A percentile compares a stretch with the other conserved stretches of the same genome.
Evolutionary conservation across 1,140 invertebrate genomes (phyloP).

Genomic region (Araneus ventricosus): DNA sequence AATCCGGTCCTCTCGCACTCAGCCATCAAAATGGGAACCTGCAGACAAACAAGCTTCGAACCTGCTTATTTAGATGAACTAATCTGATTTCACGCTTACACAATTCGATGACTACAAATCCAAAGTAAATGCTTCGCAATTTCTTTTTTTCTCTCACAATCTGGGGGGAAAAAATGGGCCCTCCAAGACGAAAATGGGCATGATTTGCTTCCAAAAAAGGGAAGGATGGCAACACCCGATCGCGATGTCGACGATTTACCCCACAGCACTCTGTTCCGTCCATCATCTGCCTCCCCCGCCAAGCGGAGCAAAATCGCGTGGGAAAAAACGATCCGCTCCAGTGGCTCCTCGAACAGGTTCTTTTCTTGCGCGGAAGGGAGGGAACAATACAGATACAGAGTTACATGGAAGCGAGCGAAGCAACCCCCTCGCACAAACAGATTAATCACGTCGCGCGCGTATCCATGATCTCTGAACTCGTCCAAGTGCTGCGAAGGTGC

Average conservation of each 20-base stretch:
- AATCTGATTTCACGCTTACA: background rate
- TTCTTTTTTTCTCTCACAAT: background rate
- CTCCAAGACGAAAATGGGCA: background rate
- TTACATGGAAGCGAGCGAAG: background rate
- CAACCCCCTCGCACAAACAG: background rate
- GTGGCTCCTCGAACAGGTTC: background rate
- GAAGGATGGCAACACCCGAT: background rate
- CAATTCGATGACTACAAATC: background rate
- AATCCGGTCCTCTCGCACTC: too few species aligned
- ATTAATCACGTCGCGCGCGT: background rate
- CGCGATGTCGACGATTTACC: conserved; percentile 21
- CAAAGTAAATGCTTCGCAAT: background rate
- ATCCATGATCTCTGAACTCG: too few species aligned
- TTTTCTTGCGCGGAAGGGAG: background rate
- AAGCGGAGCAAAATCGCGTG: background rate
- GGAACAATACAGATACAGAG: background rate
- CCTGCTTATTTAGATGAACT: background rate
- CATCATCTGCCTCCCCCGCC: background rate
- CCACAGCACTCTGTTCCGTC: background rate
- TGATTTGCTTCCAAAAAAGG: background rate
- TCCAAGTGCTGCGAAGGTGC: too few species aligned
- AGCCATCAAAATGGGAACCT: too few species aligned
- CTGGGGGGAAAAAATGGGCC: background rate
- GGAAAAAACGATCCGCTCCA: background rate
- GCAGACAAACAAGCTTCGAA: background rate